Conservation (phyloP, 1,140 invertebrate genomes). For the Sarcophaga bullata region DNA sequence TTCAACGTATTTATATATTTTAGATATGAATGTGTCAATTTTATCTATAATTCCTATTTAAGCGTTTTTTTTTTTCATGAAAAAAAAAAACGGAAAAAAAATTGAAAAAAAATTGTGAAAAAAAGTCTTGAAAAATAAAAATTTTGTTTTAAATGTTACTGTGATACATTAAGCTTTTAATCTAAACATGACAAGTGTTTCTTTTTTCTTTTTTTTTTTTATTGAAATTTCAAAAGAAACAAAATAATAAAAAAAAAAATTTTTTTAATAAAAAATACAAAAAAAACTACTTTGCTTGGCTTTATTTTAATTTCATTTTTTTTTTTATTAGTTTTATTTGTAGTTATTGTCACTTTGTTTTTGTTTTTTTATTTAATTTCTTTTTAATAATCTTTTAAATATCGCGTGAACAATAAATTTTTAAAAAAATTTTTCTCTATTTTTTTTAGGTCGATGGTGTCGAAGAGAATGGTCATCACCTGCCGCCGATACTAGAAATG, state of each 20-base stretch:
- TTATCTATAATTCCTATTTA: slow-evolving; percentile 37
- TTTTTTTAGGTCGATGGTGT: slow-evolving; percentile 86
- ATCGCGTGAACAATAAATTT: not conserved
- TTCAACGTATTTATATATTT: slow-evolving; percentile 11
- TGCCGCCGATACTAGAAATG: slow-evolving; percentile 79
- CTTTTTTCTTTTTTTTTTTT: not conserved
- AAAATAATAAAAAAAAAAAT: not conserved
- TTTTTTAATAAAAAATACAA: not conserved
- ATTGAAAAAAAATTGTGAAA: not conserved
- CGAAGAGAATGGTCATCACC: slow-evolving; percentile 88
- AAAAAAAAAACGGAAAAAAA: not conserved
- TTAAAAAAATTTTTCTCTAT: not conserved
- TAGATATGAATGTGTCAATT: slow-evolving; percentile 33
- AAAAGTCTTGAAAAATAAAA: not conserved
- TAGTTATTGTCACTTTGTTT: not conserved
- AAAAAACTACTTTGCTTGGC: slow-evolving; percentile 2
- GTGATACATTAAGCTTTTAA: slow-evolving; percentile 36
- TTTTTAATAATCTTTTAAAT: too few species aligned
- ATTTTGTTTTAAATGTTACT: not conserved
- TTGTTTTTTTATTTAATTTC: too few species aligned
- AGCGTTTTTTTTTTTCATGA: not conserved
- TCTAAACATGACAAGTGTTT: slow-evolving; percentile 40
- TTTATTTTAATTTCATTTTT: not conserved
- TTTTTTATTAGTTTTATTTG: not conserved
- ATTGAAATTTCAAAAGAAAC: too few species aligned